A percentile compares a stretch with the other conserved stretches of the same genome.
These are phyloP conservation scores for Tetragonisca angustula DNA, from an alignment of 2,888 invertebrate genomes.

Conservation along the genomic window DNA sequence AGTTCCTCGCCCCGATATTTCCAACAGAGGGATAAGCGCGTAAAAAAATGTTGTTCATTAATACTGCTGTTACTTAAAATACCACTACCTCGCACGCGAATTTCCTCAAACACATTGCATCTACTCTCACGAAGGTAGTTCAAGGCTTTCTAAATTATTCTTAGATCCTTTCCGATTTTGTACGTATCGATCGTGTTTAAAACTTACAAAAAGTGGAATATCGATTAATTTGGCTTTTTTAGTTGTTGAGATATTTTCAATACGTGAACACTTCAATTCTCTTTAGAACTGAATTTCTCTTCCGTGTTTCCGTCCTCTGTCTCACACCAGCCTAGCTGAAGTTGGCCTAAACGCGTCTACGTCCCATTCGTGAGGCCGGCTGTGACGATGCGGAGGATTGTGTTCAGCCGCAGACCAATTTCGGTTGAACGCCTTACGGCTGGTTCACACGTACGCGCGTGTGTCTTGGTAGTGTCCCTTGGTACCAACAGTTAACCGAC, in stretches of 20 bases:
- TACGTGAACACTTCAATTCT: background rate
- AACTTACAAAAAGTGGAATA: no score
- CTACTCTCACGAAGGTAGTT: background rate
- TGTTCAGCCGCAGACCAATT: conserved; percentile 64
- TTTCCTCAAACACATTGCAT: background rate
- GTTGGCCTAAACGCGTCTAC: no score
- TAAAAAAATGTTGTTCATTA: background rate
- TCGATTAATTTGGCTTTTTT: no score
- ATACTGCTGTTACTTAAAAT: background rate
- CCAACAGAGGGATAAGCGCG: background rate
- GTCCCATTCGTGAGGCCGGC: no score
- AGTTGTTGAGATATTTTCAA: no score
- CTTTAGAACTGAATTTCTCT: conserved; percentile 29
- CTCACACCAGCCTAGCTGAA: no score
- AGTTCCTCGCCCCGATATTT: background rate
- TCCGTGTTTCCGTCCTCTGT: conserved; percentile 24
- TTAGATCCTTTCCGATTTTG: background rate
- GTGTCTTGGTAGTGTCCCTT: conserved; percentile 62
- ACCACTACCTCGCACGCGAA: background rate
- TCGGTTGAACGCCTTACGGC: conserved; percentile 58
- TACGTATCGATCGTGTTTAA: no score
- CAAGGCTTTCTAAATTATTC: background rate
- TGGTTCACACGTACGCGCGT: conserved; percentile 53
- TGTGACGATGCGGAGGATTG: conserved; percentile 50
- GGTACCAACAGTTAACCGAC: conserved; percentile 52